Evolutionary conservation across 2,113 vertebrate species (phyloP).

Genomic region (Paratilapia polleni): DNA sequence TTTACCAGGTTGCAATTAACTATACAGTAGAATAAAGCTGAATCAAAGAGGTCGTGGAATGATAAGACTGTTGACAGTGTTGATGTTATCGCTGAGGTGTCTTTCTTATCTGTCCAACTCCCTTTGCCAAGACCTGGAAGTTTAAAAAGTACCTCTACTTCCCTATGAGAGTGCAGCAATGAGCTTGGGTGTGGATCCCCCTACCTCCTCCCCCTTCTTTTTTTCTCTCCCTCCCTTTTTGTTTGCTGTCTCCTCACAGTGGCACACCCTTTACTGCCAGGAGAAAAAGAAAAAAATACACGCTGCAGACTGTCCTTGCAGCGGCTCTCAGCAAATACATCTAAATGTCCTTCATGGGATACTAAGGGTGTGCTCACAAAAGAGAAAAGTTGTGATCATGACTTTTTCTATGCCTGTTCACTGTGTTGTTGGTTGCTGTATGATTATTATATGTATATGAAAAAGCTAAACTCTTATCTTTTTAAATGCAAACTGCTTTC

Average conservation of each 20-base stretch:
- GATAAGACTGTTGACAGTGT: neutral
- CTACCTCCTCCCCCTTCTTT: constrained; percentile 59
- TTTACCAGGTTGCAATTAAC: neutral
- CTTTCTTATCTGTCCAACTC: constrained; percentile 11
- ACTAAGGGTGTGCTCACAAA: neutral
- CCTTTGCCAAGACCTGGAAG: neutral
- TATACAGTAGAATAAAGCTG: neutral
- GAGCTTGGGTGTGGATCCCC: constrained; percentile 76
- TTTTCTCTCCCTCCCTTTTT: constrained; percentile 54
- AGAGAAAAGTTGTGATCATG: neutral
- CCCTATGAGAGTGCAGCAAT: constrained; percentile 38
- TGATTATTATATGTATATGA: neutral
- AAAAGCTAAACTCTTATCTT: neutral
- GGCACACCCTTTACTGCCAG: constrained; percentile 71
- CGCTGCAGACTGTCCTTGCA: neutral
- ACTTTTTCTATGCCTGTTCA: neutral
- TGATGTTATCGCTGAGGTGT: neutral
- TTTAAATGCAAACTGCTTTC: neutral
- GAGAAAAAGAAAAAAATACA: constrained; percentile 25
- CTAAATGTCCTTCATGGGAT: neutral
- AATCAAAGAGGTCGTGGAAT: neutral
- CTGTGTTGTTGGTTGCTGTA: neutral
- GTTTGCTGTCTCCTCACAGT: constrained; percentile 62
- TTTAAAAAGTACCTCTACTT: constrained; percentile 55
- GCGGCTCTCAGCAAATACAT: neutral